Conservation (phyloP, 2,797 vertebrate species). For the Aulostomus chinensis region DNA sequence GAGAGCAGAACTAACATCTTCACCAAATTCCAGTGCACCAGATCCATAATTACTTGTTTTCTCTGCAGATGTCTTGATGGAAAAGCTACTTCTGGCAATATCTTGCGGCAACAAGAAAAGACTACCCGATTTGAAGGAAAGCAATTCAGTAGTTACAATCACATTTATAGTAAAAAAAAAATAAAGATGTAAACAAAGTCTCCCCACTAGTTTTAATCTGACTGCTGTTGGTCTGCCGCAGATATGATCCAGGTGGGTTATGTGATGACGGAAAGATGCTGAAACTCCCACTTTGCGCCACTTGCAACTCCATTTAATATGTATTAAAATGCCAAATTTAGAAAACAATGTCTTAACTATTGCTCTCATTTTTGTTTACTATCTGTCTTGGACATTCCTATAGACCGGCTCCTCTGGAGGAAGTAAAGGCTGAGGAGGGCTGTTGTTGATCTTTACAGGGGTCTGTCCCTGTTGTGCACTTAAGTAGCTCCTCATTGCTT, state of each 20-base stretch:
- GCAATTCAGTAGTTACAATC: constrained; percentile 43
- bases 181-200: constrained; percentile 42
- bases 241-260: constrained; percentile 61
- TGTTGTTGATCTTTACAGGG: constrained; percentile 72
- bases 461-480: constrained; percentile 72
- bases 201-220: constrained; percentile 45
- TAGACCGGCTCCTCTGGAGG: constrained; percentile 31
- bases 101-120: constrained; percentile 32
- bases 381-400: constrained; percentile 27
- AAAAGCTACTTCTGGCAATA: constrained; percentile 44
- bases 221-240: constrained; percentile 33
- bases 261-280: constrained; percentile 2
- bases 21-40: neutral
- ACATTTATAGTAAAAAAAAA: constrained; percentile 52
- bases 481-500: constrained; percentile 78
- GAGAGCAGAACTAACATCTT: neutral
- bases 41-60: constrained; percentile 37
- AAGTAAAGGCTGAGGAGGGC: constrained; percentile 44
- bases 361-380: constrained; percentile 60
- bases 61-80: constrained; percentile 29
- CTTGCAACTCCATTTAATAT: constrained; percentile 14
- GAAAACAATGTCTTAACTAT: constrained; percentile 44
- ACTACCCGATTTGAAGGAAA: constrained; percentile 22
- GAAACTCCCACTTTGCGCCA: constrained; percentile 19
- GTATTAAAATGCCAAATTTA: constrained; percentile 37